Evolutionary conservation across 1,140 invertebrate genomes (phyloP).

Genomic region (Drosophila quadrilineata): DNA sequence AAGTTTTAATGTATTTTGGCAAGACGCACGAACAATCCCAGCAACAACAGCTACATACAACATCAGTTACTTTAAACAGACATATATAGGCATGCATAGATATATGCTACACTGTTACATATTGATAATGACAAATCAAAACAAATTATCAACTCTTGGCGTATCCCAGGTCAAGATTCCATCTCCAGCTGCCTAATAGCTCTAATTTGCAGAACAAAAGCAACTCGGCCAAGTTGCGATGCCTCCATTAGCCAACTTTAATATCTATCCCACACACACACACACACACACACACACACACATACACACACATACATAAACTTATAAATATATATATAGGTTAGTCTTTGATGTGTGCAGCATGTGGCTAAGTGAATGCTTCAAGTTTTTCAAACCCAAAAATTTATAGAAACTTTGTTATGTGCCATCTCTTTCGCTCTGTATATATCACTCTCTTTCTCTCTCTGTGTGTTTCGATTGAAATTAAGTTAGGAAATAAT

Average conservation of each 20-base stretch:
- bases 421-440: neutral
- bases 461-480: neutral
- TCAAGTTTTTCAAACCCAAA: conserved; percentile 8
- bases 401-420: conserved; percentile 10
- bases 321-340: too few species aligned
- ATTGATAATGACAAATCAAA: conserved; percentile 2
- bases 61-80: neutral
- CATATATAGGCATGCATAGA: neutral
- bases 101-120: neutral
- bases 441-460: too few species aligned
- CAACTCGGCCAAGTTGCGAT: neutral
- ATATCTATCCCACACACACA: neutral
- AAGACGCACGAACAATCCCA: conserved; percentile 49
- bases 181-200: neutral
- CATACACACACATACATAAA: too few species aligned
- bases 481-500: conserved; percentile 9
- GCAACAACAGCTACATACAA: conserved; percentile 10
- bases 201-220: conserved; percentile 4
- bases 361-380: neutral
- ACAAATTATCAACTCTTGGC: neutral
- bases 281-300: too few species aligned
- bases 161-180: neutral
- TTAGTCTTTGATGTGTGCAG: conserved; percentile 17
- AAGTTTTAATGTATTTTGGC: conserved; percentile 68
- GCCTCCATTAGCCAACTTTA: neutral